These are phyloP conservation scores for Oryzias javanicus DNA, from an alignment of 2,113 vertebrate species.

Conservation along the genomic window DNA sequence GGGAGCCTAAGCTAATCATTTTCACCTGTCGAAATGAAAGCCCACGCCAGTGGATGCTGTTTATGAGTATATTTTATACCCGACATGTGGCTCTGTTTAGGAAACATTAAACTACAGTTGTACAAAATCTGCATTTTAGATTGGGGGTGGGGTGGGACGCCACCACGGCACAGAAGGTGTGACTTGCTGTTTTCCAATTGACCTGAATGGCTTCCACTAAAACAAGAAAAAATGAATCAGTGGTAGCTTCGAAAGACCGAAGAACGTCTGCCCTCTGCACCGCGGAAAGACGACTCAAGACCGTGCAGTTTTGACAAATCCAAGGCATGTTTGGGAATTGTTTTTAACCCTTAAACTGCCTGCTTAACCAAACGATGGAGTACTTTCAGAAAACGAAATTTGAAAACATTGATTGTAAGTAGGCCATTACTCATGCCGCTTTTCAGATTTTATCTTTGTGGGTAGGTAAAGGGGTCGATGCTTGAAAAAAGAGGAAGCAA, in stretches of 20 bases:
- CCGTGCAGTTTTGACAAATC: conserved; percentile 19
- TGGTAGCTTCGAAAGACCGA: conserved; percentile 18
- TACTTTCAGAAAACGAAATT: too few relatives aligned
- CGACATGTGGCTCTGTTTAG: conserved; percentile 72
- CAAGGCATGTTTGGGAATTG: conserved; percentile 10
- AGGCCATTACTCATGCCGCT: too few relatives aligned
- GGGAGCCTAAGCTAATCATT: conserved; percentile 61
- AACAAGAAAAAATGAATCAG: conserved; percentile 35
- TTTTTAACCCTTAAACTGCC: too few relatives aligned
- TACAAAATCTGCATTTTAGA: conserved; percentile 38
- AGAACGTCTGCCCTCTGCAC: conserved; percentile 46
- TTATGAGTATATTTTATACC: conserved; percentile 58
- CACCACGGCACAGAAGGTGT: conserved; percentile 41
- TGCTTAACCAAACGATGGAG: too few relatives aligned
- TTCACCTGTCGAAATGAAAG: conserved; percentile 65
- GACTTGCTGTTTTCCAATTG: conserved; percentile 25
- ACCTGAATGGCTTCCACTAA: conserved; percentile 39
- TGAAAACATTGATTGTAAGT: too few relatives aligned
- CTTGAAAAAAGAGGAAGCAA: too few relatives aligned
- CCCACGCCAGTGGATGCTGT: conserved; percentile 45
- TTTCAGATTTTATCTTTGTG: too few relatives aligned
- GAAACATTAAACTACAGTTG: conserved; percentile 57
- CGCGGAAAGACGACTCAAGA: conserved; percentile 26
- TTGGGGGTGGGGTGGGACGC: conserved; percentile 17
- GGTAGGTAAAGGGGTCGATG: too few relatives aligned